Base-by-base conservation (phyloP, 2,888 invertebrate genomes). In the Dicranocentrus wangi region DNA sequence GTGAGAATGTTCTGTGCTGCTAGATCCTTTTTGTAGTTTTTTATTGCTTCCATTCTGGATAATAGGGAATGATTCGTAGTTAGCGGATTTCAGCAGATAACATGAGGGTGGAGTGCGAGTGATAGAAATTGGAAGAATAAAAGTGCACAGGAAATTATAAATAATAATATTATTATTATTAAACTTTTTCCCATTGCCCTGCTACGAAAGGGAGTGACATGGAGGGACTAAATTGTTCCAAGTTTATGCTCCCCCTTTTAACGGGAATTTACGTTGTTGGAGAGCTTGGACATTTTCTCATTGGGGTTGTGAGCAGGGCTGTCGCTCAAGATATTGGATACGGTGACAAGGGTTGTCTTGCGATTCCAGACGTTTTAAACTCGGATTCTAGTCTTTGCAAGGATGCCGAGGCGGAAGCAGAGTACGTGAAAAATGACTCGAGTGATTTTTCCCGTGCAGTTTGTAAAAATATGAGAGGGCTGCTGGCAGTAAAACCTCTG, bases 201-300 rank as follows among this genome's bases (percentile, higher is more conserved):
- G n/a, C n/a, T n/a, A n/a, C n/a, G n/a, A n/a, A n/a, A n/a, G n/a
- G 32, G 32, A 7, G 32, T 7, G 32, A 19, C 1, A 69, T 76
- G 68, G 69, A 70, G 15, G 19, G 21, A 23, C 19, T 27, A 25
- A 61, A 19, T 8, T 71, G 72, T 53, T 80, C 80, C 1, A 80
- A 23, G 42, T 42, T 80, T 15, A 72, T 80, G 72, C 89, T 96
- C 87, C 93, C 91, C 27, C 90, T 96, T 83, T 92, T 96, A 81
- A 94, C 95, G 69, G 89, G 94, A 70, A 95, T 95, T 82, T 96
- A 96, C 89, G 93, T 95, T 81, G 90, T 95, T 23, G 96, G 95
- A 17, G 96, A 96, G 88, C 90, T 96, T 83, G 95, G 95, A 28
- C 96, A 96, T 89, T 96, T 95, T 89, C 90, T 96, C 83, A 95